These are phyloP conservation scores for Ceyx cyanopectus DNA, from an alignment of 2,113 vertebrate species.

Conservation along the genomic window DNA sequence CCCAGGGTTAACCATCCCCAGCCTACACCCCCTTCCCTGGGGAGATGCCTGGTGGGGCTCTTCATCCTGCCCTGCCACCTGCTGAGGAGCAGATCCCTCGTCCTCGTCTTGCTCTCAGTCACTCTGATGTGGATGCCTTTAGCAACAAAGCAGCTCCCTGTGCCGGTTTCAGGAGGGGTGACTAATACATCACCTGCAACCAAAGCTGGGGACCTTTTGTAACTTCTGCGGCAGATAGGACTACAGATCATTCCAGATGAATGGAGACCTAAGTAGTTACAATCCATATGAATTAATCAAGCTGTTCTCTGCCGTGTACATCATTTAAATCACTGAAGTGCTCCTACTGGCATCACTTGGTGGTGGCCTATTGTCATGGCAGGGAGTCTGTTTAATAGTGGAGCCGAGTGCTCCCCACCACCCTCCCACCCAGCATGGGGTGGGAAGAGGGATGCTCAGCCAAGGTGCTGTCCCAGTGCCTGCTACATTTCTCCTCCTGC, in stretches of 20 bases:
- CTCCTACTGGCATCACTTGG: constrained; percentile 14
- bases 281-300: constrained; percentile 52
- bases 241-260: constrained; percentile 51
- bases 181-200: constrained; percentile 54
- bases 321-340: constrained; percentile 51
- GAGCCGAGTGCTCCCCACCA: neutral
- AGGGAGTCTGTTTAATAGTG: neutral
- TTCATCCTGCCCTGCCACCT: neutral
- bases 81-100: neutral
- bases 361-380: neutral
- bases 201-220: neutral
- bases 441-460: neutral
- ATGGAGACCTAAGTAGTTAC: constrained; percentile 38
- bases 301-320: constrained; percentile 29
- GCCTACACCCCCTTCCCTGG: neutral
- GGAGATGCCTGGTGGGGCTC: neutral
- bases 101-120: neutral
- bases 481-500: neutral
- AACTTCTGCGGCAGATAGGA: neutral
- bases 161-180: neutral
- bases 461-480: neutral
- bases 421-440: neutral
- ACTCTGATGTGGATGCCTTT: accelerated
- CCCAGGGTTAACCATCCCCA: neutral
- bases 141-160: neutral